phyloP scores from a whole-genome alignment of 2,888 invertebrate genomes.

The Drymonia ruficornis region DNA sequence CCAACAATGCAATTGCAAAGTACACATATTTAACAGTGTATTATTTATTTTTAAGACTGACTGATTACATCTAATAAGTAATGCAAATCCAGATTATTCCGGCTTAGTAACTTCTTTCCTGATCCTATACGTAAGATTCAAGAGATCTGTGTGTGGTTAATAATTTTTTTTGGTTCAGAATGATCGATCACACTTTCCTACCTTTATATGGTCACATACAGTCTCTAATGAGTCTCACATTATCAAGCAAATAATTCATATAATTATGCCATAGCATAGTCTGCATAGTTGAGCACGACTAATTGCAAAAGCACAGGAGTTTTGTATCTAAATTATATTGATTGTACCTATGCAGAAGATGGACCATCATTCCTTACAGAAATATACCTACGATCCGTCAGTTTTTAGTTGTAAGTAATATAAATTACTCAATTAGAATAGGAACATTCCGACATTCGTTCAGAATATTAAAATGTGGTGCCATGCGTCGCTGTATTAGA shows the following conservation, averaged over 20 bases:
- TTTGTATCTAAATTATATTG: too few relatives aligned
- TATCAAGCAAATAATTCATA: too few relatives aligned
- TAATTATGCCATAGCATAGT: too few relatives aligned
- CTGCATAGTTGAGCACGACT: too few relatives aligned
- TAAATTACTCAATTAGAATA: conserved; percentile 3
- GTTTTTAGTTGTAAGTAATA: conserved; percentile 4
- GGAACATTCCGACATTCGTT: background rate
- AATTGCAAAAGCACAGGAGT: too few relatives aligned
- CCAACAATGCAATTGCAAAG: conserved; percentile 49
- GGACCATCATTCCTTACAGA: background rate
- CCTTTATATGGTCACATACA: too few relatives aligned
- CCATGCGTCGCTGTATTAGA: conserved; percentile 43
- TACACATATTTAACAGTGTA: conserved; percentile 49
- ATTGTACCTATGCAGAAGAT: background rate
- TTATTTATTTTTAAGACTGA: conserved; percentile 62
- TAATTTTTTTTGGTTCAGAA: too few relatives aligned
- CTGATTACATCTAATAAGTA: conserved; percentile 38
- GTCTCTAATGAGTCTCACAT: too few relatives aligned
- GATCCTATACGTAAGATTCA: too few relatives aligned
- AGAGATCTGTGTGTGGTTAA: too few relatives aligned
- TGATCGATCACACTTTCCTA: too few relatives aligned
- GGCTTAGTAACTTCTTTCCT: conserved; percentile 25
- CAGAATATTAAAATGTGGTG: conserved; percentile 33
- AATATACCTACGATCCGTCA: background rate
- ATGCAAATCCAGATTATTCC: conserved; percentile 23